These are phyloP conservation scores for Pogonomyrmex californicus DNA, from an alignment of 1,140 invertebrate species.

Conservation along the genomic window DNA sequence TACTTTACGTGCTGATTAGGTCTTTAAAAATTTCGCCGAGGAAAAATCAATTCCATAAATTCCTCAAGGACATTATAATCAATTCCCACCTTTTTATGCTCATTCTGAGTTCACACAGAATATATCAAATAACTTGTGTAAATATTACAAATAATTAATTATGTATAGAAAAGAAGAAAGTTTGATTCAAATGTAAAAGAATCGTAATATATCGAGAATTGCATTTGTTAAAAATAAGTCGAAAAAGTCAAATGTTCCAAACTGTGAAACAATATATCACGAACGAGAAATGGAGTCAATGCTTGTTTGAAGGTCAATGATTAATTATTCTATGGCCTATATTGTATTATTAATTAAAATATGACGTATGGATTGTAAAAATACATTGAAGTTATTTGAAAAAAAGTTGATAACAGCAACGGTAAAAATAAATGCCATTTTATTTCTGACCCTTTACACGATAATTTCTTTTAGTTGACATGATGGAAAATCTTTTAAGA, in stretches of 20 bases:
- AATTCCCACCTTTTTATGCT: conserved; percentile 42
- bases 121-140: conserved; percentile 47
- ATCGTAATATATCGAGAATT: conserved; percentile 45
- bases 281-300: conserved; percentile 1
- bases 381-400: conserved; percentile 48
- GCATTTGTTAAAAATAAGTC: conserved; percentile 58
- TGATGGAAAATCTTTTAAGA: background rate
- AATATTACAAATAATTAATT: conserved; percentile 44
- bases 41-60: background rate
- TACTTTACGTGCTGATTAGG: background rate
- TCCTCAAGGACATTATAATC: background rate
- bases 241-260: conserved; percentile 41
- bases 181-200: conserved; percentile 43
- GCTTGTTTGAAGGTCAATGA: conserved; percentile 37
- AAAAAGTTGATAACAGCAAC: conserved; percentile 15
- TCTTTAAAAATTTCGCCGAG: conserved; percentile 8
- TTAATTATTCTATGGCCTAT: conserved; percentile 56
- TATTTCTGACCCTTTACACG: conserved; percentile 31
- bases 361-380: conserved; percentile 54
- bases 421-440: conserved; percentile 25
- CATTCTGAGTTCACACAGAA: conserved; percentile 8
- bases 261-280: conserved; percentile 51
- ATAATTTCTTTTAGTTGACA: conserved; percentile 25
- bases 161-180: conserved; percentile 31
- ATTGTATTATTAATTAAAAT: conserved; percentile 57